Evolutionary conservation across 2,888 invertebrate genomes (phyloP), one percentile per base, ranked within the genome.

Genomic region (Balanococcus diminutus): DNA sequence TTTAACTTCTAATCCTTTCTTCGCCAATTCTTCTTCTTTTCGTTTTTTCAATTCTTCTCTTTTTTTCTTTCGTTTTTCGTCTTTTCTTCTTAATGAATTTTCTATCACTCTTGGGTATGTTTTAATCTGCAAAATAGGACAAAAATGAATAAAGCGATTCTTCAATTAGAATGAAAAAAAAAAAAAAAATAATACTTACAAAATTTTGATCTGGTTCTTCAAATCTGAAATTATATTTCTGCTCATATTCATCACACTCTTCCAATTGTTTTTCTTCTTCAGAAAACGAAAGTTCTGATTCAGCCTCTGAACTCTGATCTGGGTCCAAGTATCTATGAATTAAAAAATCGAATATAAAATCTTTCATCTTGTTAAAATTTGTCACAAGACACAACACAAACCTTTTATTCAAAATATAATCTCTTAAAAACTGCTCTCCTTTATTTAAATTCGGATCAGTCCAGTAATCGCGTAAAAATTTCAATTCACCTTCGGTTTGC

Each of bases 141-240:
- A 36, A 81, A 89, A 86, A 67, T 75, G 16, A 28, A 84, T 3
- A 56, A 36, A 28, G 11, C 6, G 8, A 81, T n/a, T n/a, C n/a
- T 25, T 42, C 3, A 81, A 83, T 28, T 0, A 16, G 22, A 82
- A 28, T 25, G n/a, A n/a, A n/a, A n/a, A n/a, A n/a, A n/a, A n/a
- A n/a, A n/a, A 5, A 11, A 42, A 42, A 42, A 25, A 11, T 11
- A 28, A 82, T 5, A 86, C 88, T 86, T 79, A 88, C 88, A 87
- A 88, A 88, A 84, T 88, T 88, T 84, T 87, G 87, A 81, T 88
- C 88, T 0, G 88, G 98, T 90, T 99, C 98, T 90, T 99, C 98
- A 90, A 95, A 99, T 87, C 99, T 92, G 90, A 97, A 98, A 91
- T 99, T 98, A 90, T 95, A 99, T 88, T 98, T 98, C 79, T 95